Percentiles rank a stretch among this genome's conserved stretches.
Conservation (phyloP, 2,797 vertebrate species). For the Channa striata region DNA sequence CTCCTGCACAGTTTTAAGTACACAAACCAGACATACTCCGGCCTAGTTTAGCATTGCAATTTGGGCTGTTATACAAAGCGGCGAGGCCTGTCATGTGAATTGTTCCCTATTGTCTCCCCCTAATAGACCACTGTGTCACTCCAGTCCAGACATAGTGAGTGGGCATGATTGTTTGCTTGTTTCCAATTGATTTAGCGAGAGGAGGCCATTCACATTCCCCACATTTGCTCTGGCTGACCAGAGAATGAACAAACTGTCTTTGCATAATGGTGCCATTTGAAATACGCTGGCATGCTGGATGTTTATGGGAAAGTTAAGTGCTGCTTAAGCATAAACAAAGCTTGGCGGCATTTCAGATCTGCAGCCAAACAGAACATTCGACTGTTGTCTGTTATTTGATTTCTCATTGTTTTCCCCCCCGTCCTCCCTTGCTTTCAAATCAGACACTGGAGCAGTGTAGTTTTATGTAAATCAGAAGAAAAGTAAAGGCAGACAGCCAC, state of each 20-base stretch:
- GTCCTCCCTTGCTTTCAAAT: conserved; percentile 35
- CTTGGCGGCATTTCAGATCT: conserved; percentile 52
- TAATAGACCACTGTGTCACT: conserved; percentile 36
- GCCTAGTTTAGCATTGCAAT: conserved; percentile 32
- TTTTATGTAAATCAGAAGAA: conserved; percentile 21
- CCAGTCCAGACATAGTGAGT: conserved; percentile 38
- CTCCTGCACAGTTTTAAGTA: conserved; percentile 12
- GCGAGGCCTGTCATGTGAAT: conserved; percentile 22
- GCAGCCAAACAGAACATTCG: conserved; percentile 62
- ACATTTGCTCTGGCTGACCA: conserved; percentile 52
- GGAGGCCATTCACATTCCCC: conserved; percentile 54
- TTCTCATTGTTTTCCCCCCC: conserved; percentile 17
- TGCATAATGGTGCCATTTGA: conserved; percentile 66
- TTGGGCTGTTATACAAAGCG: conserved; percentile 36
- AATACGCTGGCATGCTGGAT: conserved; percentile 48
- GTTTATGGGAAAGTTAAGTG: conserved; percentile 66
- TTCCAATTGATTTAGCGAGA: conserved; percentile 68
- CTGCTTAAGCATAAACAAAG: conserved; percentile 63
- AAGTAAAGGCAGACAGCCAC: conserved; percentile 34
- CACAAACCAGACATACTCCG: conserved; percentile 9
- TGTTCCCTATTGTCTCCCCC: conserved; percentile 41
- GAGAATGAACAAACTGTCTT: conserved; percentile 35
- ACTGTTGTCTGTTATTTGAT: conserved; percentile 58
- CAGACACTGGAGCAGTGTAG: conserved; percentile 14
- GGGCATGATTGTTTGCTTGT: conserved; percentile 57